Evolutionary conservation across 2,797 vertebrate species (phyloP).

Genomic region (Oreochromis grahami): DNA sequence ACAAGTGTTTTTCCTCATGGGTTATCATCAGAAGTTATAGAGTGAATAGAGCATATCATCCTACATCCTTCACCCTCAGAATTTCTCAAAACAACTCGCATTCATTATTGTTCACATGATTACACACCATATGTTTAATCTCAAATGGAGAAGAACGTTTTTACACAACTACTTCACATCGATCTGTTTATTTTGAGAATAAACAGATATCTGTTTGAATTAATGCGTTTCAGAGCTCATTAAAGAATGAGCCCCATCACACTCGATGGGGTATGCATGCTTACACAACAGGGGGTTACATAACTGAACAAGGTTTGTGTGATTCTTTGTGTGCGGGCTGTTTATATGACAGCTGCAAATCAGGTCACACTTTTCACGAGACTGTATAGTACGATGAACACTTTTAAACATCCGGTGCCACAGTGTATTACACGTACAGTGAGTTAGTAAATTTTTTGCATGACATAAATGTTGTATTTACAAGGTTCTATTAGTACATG

Average conservation of each 20-base stretch:
- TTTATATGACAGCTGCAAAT: slow-evolving; percentile 66
- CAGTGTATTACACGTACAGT: neutral
- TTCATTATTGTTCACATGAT: neutral
- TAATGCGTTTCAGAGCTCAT: neutral
- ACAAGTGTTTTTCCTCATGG: neutral
- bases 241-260: slow-evolving; percentile 5
- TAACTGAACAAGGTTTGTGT: slow-evolving; percentile 49
- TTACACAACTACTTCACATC: neutral
- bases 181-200: neutral
- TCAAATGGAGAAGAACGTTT: neutral
- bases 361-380: slow-evolving; percentile 60
- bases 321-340: slow-evolving; percentile 39
- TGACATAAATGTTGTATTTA: neutral
- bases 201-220: neutral
- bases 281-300: slow-evolving; percentile 60
- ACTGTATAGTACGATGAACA: slow-evolving; percentile 28
- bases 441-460: neutral
- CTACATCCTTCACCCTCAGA: neutral
- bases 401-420: slow-evolving; percentile 19
- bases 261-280: slow-evolving; percentile 26
- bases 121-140: neutral
- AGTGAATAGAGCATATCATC: neutral
- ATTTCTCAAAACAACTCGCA: neutral
- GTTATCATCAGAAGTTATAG: neutral
- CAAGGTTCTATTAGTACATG: no score